Evolutionary conservation across 2,797 vertebrate species (phyloP), one percentile per base, ranked within the genome.

Genomic region (Cynopterus sphinx): DNA sequence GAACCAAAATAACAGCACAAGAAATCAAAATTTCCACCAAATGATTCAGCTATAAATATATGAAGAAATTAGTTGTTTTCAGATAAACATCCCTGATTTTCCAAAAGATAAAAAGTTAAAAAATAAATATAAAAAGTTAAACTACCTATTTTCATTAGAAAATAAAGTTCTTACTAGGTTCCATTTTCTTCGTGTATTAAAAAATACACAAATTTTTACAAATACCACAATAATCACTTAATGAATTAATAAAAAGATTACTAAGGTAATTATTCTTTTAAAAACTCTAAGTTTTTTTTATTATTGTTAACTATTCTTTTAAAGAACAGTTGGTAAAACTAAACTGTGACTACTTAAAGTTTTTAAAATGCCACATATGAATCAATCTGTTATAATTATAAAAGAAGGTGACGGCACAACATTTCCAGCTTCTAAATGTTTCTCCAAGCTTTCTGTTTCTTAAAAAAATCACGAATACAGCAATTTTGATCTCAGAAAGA

Each of bases 401-500:
- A 93, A 49, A 0, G 31, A 57, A 3, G 12, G 36, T 68, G 36
- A 57, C 2, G 22, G 95, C 75, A 95, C 17, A 88, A 74, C 59
- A 41, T 84, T n/a, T 85, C 83, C 36, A 86, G 73, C 9, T 94
- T 95, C 94, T 71, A 55, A 36, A 65, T 77, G 93, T 97, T 97
- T 98, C 93, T 96, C 91, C 84, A 96, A 81, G 87, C 79, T 75
- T 33, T 26, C 0, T 91, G 51, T 74, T 92, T 33, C 93, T 96
- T 0, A 0, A 83, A 96, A 94, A 65, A 2, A 9, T 81, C 26
- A 97, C 93, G 93, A 87, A 94, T 84, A 96, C 13, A 91, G 87
- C 81, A 95, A 77, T 96, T 96, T 95, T 86, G 51, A 93, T 97
- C 84, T 95, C 94, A 93, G 65, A 96, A 10, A 97, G 55, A 39